Evolutionary conservation across 92 coral and sea anemone genomes (phyloP).

Genomic region (Galaxea fascicularis): DNA sequence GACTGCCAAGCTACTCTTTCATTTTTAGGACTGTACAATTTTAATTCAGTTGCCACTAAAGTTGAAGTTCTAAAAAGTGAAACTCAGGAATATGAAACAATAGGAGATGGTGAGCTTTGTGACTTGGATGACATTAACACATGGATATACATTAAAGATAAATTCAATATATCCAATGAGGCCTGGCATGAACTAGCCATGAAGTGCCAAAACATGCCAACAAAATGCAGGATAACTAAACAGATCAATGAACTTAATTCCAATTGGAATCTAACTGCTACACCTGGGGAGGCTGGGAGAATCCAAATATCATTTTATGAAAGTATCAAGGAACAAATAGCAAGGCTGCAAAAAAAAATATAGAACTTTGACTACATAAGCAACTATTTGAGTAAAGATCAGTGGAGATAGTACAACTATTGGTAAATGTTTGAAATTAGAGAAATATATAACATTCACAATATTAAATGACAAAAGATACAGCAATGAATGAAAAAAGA

Average conservation of each 20-base stretch:
- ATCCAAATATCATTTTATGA: neutral
- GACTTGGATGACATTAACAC: neutral
- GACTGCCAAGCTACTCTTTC: no score
- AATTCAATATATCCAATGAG: neutral
- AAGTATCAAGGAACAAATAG: neutral
- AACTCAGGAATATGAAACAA: no score
- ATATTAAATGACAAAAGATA: conserved; percentile 67
- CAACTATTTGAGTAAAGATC: conserved; percentile 35
- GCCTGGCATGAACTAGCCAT: conserved; percentile 30
- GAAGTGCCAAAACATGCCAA: conserved; percentile 6
- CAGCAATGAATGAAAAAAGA: conserved; percentile 63
- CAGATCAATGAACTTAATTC: neutral
- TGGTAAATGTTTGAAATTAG: conserved; percentile 52
- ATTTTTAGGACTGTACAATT: no score
- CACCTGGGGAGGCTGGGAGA: neutral
- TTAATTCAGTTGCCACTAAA: no score
- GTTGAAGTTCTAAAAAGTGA: no score
- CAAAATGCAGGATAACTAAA: neutral
- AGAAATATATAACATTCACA: conserved; percentile 54
- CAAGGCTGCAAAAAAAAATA: conserved; percentile 12
- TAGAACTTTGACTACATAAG: neutral
- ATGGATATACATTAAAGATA: conserved; percentile 4
- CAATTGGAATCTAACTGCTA: neutral
- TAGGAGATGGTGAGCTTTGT: no score
- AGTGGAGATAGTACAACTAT: conserved; percentile 62